phyloP scores from a whole-genome alignment of 2,113 vertebrate genomes.

The human region GRCh38 chr18:33588001-33588500 shows the following conservation, averaged over 20 bases:
- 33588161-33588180: neutral
- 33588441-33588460: neutral
- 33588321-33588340: neutral
- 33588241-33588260: neutral
- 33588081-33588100: neutral
- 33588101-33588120: neutral
- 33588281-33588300: neutral
- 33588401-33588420: neutral
- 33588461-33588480: neutral
- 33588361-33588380: neutral
- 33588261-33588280: neutral
- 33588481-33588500: neutral
- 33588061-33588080: neutral
- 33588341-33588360: neutral
- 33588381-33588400: neutral
- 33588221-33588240: neutral
- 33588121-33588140: neutral
- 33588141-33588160: neutral
- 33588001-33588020: neutral
- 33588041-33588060: neutral
- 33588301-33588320: neutral
- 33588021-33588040: neutral
- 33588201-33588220: neutral
- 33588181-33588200: neutral
- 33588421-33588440: neutral